Base-by-base conservation (phyloP, 2,797 vertebrate species). In the Alosa sapidissima region DNA sequence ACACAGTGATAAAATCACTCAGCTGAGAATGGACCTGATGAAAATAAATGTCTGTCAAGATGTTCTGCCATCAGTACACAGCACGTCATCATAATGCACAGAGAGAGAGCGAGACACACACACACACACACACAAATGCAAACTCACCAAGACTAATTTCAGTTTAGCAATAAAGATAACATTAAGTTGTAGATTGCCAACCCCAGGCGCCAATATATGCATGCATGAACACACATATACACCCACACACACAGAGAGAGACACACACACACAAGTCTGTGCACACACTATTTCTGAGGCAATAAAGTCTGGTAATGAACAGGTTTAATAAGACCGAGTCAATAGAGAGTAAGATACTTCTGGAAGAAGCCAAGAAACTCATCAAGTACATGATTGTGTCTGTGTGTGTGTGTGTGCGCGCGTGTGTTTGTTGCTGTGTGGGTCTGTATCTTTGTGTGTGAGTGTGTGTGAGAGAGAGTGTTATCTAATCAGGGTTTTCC, bases 81-180 rank as follows among this genome's bases (percentile, higher is more conserved):
- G 78, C 72, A 81, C 24, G 45, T 84, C 51, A 36, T 45, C 83
- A 13, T 78, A 55, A 48, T 54, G 78, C 33, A 51, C 52, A 16
- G 28, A 28, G 28, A 28, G 28, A 28, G 28, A 28, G 28, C 28
- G 28, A 52, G 48, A 36, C 52, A 49, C 48, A 54, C 84, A 72
- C 58, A 51, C 52, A 85, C 14, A 33, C 45, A 81, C 0, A n/a
- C n/a, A 82, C 81, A 41, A 51, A 82, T 8, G 65, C 41, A 33
- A 16, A 84, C 83, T 49, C 83, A 65, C 83, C 47, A 6, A 52
- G 72, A 78, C 72, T 78, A 78, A 78, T 78, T 78, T 78, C 72
- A 78, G 36, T 78, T 78, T 19, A 78, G 41, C 36, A 78, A 78
- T 78, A 47, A 78, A 78, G 72, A 78, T 41, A 78, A 78, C 72